Percentiles rank a stretch among this genome's conserved stretches.
These are phyloP conservation scores for Nomia melanderi DNA, from an alignment of 1,140 invertebrate species.

Conservation along the genomic window DNA sequence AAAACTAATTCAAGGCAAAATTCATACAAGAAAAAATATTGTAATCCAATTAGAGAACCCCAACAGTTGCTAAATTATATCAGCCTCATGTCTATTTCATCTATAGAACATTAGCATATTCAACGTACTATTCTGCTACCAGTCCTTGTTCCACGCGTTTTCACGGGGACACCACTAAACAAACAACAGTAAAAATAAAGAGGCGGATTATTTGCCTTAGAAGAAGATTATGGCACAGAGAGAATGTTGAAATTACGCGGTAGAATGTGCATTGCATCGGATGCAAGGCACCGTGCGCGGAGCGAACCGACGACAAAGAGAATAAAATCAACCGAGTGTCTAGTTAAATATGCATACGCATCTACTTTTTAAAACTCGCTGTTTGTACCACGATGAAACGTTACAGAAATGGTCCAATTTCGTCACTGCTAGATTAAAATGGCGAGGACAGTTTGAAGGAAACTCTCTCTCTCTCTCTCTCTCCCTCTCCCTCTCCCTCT, in stretches of 20 bases:
- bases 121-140: background rate
- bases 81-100: too few relatives aligned
- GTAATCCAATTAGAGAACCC: too few relatives aligned
- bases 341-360: constrained; percentile 10
- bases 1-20: too few relatives aligned
- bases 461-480: too few relatives aligned
- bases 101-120: background rate
- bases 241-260: background rate
- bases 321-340: background rate
- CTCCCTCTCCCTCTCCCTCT: too few relatives aligned
- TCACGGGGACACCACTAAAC: background rate
- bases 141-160: background rate
- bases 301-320: background rate
- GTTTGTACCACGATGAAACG: background rate
- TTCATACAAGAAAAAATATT: too few relatives aligned
- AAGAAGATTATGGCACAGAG: background rate
- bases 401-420: background rate
- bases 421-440: background rate
- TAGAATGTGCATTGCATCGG: too few relatives aligned
- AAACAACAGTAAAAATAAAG: too few relatives aligned
- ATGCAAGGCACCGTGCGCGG: background rate
- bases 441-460: background rate
- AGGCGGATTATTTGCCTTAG: background rate
- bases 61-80: too few relatives aligned
- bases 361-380: background rate